A percentile compares a stretch with the other conserved stretches of the same genome.
Evolutionary conservation across 2,797 vertebrate species (phyloP).

Genomic region (Thamnophis elegans): DNA sequence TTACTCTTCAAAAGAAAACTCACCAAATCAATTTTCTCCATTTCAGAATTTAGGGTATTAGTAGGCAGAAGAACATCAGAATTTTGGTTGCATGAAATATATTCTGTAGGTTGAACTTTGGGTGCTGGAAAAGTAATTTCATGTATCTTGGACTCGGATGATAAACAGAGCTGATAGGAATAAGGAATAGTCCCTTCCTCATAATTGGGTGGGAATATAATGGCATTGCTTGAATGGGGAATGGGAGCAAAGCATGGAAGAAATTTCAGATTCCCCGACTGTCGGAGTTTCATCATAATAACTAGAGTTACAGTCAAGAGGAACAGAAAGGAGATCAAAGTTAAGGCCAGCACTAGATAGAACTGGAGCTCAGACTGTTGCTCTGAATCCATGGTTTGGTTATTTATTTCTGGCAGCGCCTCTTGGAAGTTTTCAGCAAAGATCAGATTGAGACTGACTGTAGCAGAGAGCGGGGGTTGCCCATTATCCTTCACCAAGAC

Average conservation of each 20-base stretch:
- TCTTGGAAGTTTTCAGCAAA: constrained; percentile 64
- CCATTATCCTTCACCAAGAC: too few relatives aligned
- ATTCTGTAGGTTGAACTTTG: neutral
- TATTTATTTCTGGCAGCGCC: constrained; percentile 49
- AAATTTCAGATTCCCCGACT: neutral
- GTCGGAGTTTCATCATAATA: constrained; percentile 19
- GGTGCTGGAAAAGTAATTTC: neutral
- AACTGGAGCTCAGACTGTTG: constrained; percentile 40
- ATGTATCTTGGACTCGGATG: neutral
- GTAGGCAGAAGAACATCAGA: neutral
- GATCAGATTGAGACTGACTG: constrained; percentile 60
- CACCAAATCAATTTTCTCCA: neutral
- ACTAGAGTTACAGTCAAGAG: constrained; percentile 51
- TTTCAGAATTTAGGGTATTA: neutral
- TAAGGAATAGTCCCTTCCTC: constrained; percentile 36
- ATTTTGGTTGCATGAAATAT: neutral
- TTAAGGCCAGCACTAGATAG: constrained; percentile 44
- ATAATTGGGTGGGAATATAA: constrained; percentile 37
- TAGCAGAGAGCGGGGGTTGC: neutral
- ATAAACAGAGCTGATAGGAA: constrained; percentile 25
- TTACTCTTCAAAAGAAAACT: neutral
- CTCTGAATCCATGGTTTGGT: constrained; percentile 16
- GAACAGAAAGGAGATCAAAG: constrained; percentile 53
- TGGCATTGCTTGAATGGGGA: constrained; percentile 41
- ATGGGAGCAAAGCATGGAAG: constrained; percentile 41